phyloP scores from a whole-genome alignment of 37 sponge, comb jelly and placozoan genomes.

The Hexactinellida sp. region DNA sequence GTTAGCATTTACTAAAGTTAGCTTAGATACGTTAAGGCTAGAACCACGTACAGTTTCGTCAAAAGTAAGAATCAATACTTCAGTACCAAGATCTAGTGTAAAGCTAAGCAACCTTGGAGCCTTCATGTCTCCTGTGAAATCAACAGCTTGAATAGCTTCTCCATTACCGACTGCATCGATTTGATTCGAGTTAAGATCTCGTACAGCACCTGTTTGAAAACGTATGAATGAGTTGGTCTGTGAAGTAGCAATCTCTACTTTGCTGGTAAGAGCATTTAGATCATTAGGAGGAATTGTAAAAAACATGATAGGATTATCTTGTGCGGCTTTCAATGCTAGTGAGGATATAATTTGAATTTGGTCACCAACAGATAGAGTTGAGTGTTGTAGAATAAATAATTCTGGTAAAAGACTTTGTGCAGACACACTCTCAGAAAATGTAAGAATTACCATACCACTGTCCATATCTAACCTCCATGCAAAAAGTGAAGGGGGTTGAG shows the following conservation, averaged over 20 bases:
- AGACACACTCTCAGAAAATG: slow-evolving; percentile 65
- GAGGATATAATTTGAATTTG: background rate
- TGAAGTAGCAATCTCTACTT: background rate
- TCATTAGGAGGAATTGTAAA: background rate
- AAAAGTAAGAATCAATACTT: slow-evolving; percentile 37
- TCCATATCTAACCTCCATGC: slow-evolving; percentile 48
- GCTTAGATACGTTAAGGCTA: slow-evolving; percentile 21
- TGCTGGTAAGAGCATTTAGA: background rate
- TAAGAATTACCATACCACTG: slow-evolving; percentile 32
- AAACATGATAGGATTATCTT: background rate
- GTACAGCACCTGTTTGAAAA: background rate
- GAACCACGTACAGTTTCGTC: slow-evolving; percentile 61
- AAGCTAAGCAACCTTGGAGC: slow-evolving; percentile 37
- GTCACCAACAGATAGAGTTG: background rate
- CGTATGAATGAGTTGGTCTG: background rate
- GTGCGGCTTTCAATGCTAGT: background rate
- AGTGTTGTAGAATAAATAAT: background rate
- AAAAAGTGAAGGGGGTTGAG: slow-evolving; percentile 36
- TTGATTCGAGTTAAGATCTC: background rate
- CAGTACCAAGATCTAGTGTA: slow-evolving; percentile 37
- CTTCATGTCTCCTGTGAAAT: slow-evolving; percentile 30
- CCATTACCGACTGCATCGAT: slow-evolving; percentile 3
- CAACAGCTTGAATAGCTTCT: slow-evolving; percentile 21
- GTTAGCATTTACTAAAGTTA: slow-evolving; percentile 16
- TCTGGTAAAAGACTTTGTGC: slow-evolving; percentile 24